A percentile compares a stretch with the other conserved stretches of the same genome.
These are phyloP conservation scores for Leptura quadrifasciata DNA, from an alignment of 2,888 invertebrate genomes.

Conservation along the genomic window DNA sequence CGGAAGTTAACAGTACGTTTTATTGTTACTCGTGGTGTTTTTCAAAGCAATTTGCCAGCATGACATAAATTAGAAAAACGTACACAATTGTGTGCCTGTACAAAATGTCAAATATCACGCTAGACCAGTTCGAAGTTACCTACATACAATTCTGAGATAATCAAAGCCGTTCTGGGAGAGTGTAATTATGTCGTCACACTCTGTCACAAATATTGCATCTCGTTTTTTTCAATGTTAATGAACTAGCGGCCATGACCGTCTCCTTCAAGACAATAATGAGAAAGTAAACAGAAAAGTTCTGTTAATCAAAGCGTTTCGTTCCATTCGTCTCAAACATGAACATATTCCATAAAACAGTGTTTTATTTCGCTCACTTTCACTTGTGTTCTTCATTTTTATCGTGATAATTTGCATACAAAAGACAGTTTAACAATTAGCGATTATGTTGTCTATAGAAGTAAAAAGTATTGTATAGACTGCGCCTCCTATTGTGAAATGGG, in stretches of 20 bases:
- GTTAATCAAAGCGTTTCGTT: neutral
- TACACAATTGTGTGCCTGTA: no score
- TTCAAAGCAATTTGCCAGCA: no score
- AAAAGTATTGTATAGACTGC: neutral
- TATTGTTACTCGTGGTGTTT: no score
- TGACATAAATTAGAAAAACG: no score
- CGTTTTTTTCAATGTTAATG: constrained; percentile 32
- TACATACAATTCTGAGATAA: neutral
- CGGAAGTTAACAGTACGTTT: no score
- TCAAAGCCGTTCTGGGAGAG: constrained; percentile 7
- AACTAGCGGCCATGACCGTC: constrained; percentile 43
- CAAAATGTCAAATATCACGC: no score
- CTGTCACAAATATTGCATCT: neutral
- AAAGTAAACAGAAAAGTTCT: constrained; percentile 28
- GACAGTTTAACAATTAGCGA: neutral
- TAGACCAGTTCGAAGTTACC: no score
- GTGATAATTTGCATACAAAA: constrained; percentile 31
- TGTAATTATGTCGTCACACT: constrained; percentile 3
- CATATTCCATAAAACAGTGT: neutral
- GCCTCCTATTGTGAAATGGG: constrained; percentile 20
- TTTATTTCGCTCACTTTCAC: constrained; percentile 37
- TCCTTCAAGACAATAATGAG: constrained; percentile 2
- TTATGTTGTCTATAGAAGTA: constrained; percentile 15
- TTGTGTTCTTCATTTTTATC: constrained; percentile 1
- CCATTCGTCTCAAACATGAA: neutral